phyloP scores from a whole-genome alignment of 2,888 invertebrate genomes.

The Lycaena phlaeas region DNA sequence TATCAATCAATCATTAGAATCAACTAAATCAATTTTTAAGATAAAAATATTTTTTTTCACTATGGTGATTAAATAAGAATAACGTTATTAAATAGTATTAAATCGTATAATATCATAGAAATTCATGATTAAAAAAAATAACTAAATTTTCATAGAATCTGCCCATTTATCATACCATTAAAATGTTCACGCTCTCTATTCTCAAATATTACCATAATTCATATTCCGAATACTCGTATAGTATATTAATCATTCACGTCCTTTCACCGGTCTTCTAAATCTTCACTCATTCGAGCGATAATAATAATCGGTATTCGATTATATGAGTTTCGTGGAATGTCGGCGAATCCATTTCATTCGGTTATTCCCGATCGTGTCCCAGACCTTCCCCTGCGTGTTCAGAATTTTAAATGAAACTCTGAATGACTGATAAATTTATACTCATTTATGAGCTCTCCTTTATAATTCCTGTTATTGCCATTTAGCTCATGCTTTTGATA shows the following conservation, averaged over 20 bases:
- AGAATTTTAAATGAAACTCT: slow-evolving; percentile 29
- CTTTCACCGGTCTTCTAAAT: slow-evolving; percentile 13
- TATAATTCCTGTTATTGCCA: neutral
- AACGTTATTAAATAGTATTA: no score
- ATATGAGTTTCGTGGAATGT: slow-evolving; percentile 40
- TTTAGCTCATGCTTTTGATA: no score
- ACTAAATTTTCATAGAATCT: no score
- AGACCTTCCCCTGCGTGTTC: slow-evolving; percentile 43
- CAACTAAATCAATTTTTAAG: no score
- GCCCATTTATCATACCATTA: no score
- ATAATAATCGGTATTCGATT: slow-evolving; percentile 51
- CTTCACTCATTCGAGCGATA: slow-evolving; percentile 37
- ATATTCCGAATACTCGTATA: slow-evolving; percentile 8
- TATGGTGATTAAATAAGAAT: no score
- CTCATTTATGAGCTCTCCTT: slow-evolving; percentile 1
- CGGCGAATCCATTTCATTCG: slow-evolving; percentile 19
- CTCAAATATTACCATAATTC: no score
- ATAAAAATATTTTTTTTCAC: no score
- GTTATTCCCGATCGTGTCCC: slow-evolving; percentile 25
- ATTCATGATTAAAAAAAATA: no score
- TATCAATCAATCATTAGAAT: no score
- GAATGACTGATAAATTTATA: slow-evolving; percentile 12
- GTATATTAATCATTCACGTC: slow-evolving; percentile 11
- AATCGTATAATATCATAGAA: no score
- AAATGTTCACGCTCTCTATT: no score